Evolutionary conservation across 1,140 invertebrate species (phyloP), one percentile per base, ranked within the genome.

Genomic region (Heterodera schachtii): DNA sequence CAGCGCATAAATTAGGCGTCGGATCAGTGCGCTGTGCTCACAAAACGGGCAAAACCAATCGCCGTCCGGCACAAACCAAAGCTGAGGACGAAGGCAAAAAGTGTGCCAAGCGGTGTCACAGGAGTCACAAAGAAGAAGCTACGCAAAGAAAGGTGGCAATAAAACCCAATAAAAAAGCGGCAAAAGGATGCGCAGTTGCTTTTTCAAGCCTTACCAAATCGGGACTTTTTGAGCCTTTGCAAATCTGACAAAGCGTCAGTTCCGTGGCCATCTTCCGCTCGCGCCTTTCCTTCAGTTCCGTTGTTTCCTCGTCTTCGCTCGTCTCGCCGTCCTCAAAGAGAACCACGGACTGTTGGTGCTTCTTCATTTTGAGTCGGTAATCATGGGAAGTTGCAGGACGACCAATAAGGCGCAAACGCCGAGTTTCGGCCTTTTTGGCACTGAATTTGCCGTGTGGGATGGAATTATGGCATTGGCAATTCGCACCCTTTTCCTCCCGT

Each of bases 121-220:
- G 57, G 78, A 82, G 69, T 90, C 88, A 75, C 96, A 98, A 5
- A 99, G 92, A 66, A 99, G 91, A 95, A 99, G 97, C 79, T 93
- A 94, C 86, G 86, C n/a, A 47, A 16, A 80, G 8, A 66, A 16
- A 8, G 2, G n/a, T 31, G 31, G 31, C 31, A 31, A 19, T 1
- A 43, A 78, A 44, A 31, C 52, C 73, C 31, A 31, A 31, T 31
- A n/a, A 57, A 44, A 76, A 75, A 49, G 47, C 31, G 31, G 1
- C 31, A 31, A 31, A 31, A 31, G 31, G 31, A 31, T 31, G 31
- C 31, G 16, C 44, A 49, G 11, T 43, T 21, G 19, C 21, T n/a
- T 11, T 46, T 41, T 21, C 13, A 66, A 43, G 66, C 13, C 44
- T 44, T 41, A 86, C 86, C 49, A 87, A 82, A 73, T 89, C 87